A percentile compares a stretch with the other conserved stretches of the same genome.
These are phyloP conservation scores for Delichon dasypus DNA, from an alignment of 2,797 vertebrate genomes.

Conservation along the genomic window DNA sequence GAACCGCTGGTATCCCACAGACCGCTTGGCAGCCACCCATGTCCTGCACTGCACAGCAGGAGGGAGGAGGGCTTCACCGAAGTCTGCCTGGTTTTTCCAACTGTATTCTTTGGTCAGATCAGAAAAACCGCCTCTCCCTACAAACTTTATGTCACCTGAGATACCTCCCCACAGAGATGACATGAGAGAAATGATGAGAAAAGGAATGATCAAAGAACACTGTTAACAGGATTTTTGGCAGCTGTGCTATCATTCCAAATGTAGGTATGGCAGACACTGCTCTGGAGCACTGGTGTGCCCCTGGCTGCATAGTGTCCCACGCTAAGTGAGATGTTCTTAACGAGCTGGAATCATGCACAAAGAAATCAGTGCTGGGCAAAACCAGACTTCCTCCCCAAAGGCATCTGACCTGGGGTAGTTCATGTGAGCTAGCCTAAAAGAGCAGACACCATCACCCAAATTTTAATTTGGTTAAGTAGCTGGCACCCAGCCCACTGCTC, in stretches of 20 bases:
- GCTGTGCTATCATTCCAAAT: neutral
- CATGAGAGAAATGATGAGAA: neutral
- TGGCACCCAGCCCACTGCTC: neutral
- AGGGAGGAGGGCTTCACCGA: neutral
- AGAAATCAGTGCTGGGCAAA: neutral
- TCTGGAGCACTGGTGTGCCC: neutral
- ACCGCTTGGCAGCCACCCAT: fast-evolving
- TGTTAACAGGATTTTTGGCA: neutral
- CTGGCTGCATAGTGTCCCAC: neutral
- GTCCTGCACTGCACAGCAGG: neutral
- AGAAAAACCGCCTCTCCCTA: neutral
- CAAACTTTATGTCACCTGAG: neutral
- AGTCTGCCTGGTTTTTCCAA: neutral
- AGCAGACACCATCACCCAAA: neutral
- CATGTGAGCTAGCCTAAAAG: neutral
- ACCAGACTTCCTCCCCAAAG: neutral
- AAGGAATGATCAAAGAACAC: neutral
- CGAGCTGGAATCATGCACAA: neutral
- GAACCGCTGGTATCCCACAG: fast-evolving
- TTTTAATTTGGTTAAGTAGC: neutral
- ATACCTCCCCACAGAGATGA: neutral
- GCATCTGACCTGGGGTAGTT: neutral
- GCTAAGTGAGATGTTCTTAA: neutral
- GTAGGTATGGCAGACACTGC: neutral
- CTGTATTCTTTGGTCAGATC: neutral